These are phyloP conservation scores for Drosophila auraria DNA, from an alignment of 1,140 invertebrate species.

Conservation along the genomic window DNA sequence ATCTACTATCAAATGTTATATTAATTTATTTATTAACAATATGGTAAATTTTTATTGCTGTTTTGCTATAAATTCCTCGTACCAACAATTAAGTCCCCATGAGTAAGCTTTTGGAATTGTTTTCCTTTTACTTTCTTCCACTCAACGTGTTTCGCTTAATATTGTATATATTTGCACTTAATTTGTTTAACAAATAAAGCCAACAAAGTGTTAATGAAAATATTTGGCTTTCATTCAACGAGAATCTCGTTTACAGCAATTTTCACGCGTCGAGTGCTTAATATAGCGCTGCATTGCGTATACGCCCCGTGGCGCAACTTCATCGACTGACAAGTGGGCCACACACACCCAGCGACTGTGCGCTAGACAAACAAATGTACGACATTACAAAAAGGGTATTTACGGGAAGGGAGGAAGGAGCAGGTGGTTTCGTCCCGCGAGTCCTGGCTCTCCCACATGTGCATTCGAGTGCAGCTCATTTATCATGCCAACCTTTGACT, in stretches of 20 bases:
- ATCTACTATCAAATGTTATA: too few species aligned
- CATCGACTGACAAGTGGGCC: slow-evolving; percentile 15
- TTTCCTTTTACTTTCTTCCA: neutral
- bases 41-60: too few species aligned
- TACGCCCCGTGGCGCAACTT: slow-evolving; percentile 44
- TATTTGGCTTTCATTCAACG: slow-evolving; percentile 45
- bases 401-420: neutral
- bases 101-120: neutral
- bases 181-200: slow-evolving; percentile 17
- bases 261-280: slow-evolving; percentile 14
- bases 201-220: slow-evolving; percentile 38
- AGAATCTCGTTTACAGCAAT: slow-evolving; percentile 32
- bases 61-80: too few species aligned
- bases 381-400: slow-evolving; percentile 16
- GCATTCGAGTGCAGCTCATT: slow-evolving; percentile 60
- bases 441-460: slow-evolving; percentile 24
- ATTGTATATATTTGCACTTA: slow-evolving; percentile 28
- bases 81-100: neutral
- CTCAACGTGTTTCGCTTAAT: neutral
- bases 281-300: slow-evolving; percentile 20
- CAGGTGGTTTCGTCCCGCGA: slow-evolving; percentile 9
- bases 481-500: slow-evolving; percentile 50
- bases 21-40: too few species aligned
- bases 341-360: neutral
- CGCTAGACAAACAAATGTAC: slow-evolving; percentile 33